These are phyloP conservation scores for Cardiocondyla obscurior DNA, from an alignment of 1,140 invertebrate species.

Conservation along the genomic window DNA sequence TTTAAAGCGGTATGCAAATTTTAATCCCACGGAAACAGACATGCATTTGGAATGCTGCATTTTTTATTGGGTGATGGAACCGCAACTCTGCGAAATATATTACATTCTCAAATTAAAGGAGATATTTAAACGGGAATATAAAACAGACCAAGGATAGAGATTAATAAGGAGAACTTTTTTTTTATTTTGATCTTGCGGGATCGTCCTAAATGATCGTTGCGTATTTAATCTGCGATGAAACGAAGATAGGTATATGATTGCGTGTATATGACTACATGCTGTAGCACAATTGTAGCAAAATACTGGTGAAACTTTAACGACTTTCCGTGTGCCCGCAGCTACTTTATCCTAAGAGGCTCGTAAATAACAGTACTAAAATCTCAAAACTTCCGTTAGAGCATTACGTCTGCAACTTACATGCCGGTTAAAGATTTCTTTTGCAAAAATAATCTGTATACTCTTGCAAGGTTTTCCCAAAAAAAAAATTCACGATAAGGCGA, in stretches of 20 bases:
- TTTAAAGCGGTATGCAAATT: constrained; percentile 51
- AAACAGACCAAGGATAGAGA: too few relatives aligned
- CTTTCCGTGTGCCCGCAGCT: constrained; percentile 46
- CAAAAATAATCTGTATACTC: constrained; percentile 15
- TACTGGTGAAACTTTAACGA: constrained; percentile 60
- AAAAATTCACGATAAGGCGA: neutral
- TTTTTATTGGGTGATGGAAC: constrained; percentile 25
- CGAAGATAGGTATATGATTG: constrained; percentile 19
- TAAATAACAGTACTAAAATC: constrained; percentile 52
- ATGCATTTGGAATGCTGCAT: constrained; percentile 24
- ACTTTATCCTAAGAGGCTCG: constrained; percentile 46
- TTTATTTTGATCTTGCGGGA: too few relatives aligned
- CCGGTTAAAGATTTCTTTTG: constrained; percentile 14
- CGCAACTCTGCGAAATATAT: neutral
- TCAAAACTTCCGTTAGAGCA: constrained; percentile 19
- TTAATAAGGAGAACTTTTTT: too few relatives aligned
- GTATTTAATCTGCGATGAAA: constrained; percentile 45
- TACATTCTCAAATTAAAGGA: neutral
- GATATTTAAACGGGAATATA: neutral
- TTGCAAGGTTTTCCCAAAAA: neutral
- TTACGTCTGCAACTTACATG: constrained; percentile 4
- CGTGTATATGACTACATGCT: constrained; percentile 19
- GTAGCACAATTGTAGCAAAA: constrained; percentile 31
- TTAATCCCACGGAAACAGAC: constrained; percentile 48
- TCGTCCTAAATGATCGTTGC: constrained; percentile 36